These are phyloP conservation scores for Neopipo cinnamomea DNA, from an alignment of 2,113 vertebrate species.

Conservation along the genomic window DNA sequence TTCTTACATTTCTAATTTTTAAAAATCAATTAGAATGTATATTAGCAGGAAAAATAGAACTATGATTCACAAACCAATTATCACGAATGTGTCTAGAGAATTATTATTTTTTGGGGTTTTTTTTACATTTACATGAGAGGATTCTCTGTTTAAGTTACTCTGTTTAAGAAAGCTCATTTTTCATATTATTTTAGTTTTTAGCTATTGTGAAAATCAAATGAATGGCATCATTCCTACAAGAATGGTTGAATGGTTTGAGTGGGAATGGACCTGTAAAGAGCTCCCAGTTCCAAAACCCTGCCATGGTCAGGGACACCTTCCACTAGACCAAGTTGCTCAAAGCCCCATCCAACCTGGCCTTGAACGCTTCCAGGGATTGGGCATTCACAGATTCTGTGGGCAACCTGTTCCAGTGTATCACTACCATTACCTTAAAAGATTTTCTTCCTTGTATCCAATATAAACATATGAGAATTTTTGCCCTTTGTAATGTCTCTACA, in stretches of 20 bases:
- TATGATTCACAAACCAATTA: neutral
- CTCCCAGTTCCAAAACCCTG: neutral
- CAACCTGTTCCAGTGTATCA: accelerated
- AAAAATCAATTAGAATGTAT: neutral
- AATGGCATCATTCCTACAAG: neutral
- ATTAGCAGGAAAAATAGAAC: neutral
- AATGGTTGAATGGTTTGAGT: neutral
- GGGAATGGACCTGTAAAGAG: neutral
- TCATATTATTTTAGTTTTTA: neutral
- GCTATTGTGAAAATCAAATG: neutral
- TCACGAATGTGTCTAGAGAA: neutral
- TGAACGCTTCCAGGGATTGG: neutral
- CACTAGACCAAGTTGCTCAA: neutral
- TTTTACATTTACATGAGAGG: neutral
- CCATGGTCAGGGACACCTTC: neutral
- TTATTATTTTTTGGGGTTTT: neutral
- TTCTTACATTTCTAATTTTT: neutral
- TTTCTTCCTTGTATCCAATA: neutral
- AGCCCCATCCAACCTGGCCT: no score
- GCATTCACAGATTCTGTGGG: neutral
- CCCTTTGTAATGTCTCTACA: neutral
- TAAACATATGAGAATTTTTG: neutral
- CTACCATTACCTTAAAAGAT: neutral
- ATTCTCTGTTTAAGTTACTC: neutral
- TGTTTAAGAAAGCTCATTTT: neutral